Conservation (phyloP, 1,140 invertebrate species). For the Glossosoma conforme region DNA sequence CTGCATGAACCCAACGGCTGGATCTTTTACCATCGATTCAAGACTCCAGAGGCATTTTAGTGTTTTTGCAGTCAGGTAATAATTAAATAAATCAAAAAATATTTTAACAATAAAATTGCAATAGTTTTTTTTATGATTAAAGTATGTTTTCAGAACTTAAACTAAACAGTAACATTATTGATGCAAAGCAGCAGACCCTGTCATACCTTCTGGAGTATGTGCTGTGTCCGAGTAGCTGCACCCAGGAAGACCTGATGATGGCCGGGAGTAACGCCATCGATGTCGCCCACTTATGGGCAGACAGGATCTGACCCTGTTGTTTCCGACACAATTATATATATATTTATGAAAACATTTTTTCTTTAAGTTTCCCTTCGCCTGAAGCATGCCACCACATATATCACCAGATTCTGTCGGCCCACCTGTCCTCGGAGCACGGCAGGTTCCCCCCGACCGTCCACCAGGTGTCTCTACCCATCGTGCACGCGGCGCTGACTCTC, state of each 20-base stretch:
- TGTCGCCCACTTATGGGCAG: no score
- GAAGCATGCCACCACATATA: constrained; percentile 83
- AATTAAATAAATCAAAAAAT: no score
- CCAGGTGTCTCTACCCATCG: constrained; percentile 56
- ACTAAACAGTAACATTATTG: no score
- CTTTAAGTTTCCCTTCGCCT: constrained; percentile 70
- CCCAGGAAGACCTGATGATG: no score
- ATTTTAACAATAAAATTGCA: constrained; percentile 8
- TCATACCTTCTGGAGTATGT: no score
- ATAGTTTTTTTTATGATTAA: neutral
- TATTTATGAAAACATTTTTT: no score
- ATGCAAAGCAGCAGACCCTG: no score
- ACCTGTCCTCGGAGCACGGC: constrained; percentile 61
- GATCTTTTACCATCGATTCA: constrained; percentile 90
- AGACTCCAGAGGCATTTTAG: constrained; percentile 89
- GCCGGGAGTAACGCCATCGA: no score
- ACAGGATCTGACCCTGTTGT: no score
- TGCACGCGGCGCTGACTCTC: constrained; percentile 67
- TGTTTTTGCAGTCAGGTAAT: constrained; percentile 80
- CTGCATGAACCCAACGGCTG: constrained; percentile 95
- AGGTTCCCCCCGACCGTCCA: constrained; percentile 61
- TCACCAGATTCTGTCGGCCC: constrained; percentile 73
- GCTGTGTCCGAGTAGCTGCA: no score
- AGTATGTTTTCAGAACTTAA: constrained; percentile 2
- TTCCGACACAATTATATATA: no score